Evolutionary conservation across 2,888 invertebrate genomes (phyloP), one percentile per base, ranked within the genome.

Genomic region (Atherix ibis): DNA sequence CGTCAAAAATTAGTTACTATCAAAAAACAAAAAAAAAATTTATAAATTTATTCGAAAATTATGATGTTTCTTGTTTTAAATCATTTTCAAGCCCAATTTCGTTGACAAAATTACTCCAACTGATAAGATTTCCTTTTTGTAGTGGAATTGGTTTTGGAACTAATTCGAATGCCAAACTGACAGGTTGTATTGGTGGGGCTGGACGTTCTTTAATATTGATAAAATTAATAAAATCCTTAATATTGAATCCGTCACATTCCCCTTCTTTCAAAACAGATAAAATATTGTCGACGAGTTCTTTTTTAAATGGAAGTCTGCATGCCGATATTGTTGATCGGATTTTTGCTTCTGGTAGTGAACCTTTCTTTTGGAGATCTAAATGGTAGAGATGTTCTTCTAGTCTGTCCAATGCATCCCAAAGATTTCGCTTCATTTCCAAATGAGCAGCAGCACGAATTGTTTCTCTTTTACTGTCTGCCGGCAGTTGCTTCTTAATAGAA

Each of bases 331-430:
- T 61, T 14, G 73, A 73, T 19, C 77, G 68, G 18, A 82, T 51
- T 14, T 73, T 68, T 1, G 66, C 57, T 37, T 65, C 60, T 1
- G 69, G 46, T 19, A 85, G 52, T 40, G 62, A 68, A 10, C 78
- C 76, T 5, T 62, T 59, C 37, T 66, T 67, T 1, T 56, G 46
- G 5, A 67, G 63, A 52, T 76, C 74, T 36, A 68, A 60, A 40
- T 70, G 67, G 30, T 63, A 51, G 31, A 76, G 61, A 46, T 71
- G 70, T 47, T 76, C 74, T 35, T 63, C 61, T 2, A 76, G 46
- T 14, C 74, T 64, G 15, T 69, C 68, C 32, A 76, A 64, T 38
- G 76, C 76, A 46, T 78, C 72, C 79, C 82, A 84, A 3, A 83
- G 53, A 4, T 68, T 69, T 17, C 78, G 68, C n/a, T 73, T 72